These are phyloP conservation scores for Apis mellifera DNA, from an alignment of 1,140 invertebrate species.

Conservation along the genomic window Amel_HAv3.1 CM009938.2:12679001-12679500, in stretches of 20 bases:
- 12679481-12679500: conserved; percentile 46
- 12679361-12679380: neutral
- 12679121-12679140: neutral
- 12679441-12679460: conserved; percentile 3
- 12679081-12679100: neutral
- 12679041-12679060: neutral
- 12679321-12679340: neutral
- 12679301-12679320: neutral
- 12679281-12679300: neutral
- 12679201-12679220: neutral
- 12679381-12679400: neutral
- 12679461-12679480: neutral
- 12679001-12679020: neutral
- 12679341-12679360: neutral
- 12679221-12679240: neutral
- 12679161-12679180: neutral
- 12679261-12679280: conserved; percentile 16
- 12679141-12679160: no score
- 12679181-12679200: neutral
- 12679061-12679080: neutral
- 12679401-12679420: neutral
- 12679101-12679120: no score
- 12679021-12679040: no score
- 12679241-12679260: neutral
- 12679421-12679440: neutral